Evolutionary conservation across 2,797 vertebrate genomes (phyloP).

Genomic region (Periophthalmus magnuspinnatus): DNA sequence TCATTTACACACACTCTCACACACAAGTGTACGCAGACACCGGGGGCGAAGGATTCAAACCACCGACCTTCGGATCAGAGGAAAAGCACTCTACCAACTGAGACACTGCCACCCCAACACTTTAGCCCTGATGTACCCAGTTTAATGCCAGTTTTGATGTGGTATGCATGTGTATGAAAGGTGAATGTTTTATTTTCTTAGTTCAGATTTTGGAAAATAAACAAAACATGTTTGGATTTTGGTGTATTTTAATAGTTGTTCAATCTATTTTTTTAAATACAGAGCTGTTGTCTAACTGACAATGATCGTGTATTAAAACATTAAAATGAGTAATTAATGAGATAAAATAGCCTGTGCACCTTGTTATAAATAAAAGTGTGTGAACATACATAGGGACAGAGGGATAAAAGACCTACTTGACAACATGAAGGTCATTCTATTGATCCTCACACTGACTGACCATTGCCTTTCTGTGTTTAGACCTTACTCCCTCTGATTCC

Average conservation of each 20-base stretch:
- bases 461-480: background rate
- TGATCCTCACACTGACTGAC: constrained; percentile 9
- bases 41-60: too few relatives aligned
- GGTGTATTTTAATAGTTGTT: too few relatives aligned
- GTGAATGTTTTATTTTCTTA: background rate
- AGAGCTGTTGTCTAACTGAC: background rate
- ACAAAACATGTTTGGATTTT: too few relatives aligned
- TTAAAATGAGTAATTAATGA: background rate
- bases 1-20: too few relatives aligned
- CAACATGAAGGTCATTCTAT: constrained; percentile 3
- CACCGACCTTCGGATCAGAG: too few relatives aligned
- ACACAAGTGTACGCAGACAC: too few relatives aligned
- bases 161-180: background rate
- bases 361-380: background rate
- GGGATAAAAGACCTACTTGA: background rate
- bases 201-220: too few relatives aligned
- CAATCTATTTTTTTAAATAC: background rate
- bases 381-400: background rate
- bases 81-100: too few relatives aligned
- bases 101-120: too few relatives aligned
- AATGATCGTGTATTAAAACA: background rate
- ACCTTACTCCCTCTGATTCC: background rate
- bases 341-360: background rate
- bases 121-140: too few relatives aligned
- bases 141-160: background rate